A percentile compares a stretch with the other conserved stretches of the same genome.
These are phyloP conservation scores for Tetheella fluctuosa DNA, from an alignment of 2,888 invertebrate genomes.

Conservation along the genomic window DNA sequence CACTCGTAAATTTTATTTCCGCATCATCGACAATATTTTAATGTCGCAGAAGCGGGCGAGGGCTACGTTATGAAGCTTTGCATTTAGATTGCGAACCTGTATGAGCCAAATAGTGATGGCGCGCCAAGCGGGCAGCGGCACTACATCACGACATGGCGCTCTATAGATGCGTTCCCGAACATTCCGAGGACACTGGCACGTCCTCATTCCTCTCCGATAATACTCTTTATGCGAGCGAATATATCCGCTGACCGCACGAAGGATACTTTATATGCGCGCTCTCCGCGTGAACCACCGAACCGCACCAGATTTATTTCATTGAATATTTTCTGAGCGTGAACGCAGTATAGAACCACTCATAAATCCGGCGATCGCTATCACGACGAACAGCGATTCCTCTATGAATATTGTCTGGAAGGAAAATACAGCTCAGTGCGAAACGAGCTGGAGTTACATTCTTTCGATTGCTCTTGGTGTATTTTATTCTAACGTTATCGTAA, in stretches of 20 bases:
- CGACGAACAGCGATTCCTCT: slow-evolving; percentile 42
- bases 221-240: slow-evolving; percentile 55
- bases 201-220: slow-evolving; percentile 54
- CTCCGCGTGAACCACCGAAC: slow-evolving; percentile 54
- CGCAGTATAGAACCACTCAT: slow-evolving; percentile 50
- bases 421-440: slow-evolving; percentile 43
- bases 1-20: slow-evolving; percentile 73
- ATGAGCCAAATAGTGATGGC: slow-evolving; percentile 43
- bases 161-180: slow-evolving; percentile 48
- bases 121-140: slow-evolving; percentile 63
- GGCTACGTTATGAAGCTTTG: slow-evolving; percentile 42
- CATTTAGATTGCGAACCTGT: slow-evolving; percentile 59
- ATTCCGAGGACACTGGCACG: slow-evolving; percentile 54
- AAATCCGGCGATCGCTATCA: slow-evolving; percentile 61
- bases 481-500: slow-evolving; percentile 73
- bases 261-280: slow-evolving; percentile 56
- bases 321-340: slow-evolving; percentile 51
- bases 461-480: slow-evolving; percentile 63
- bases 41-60: slow-evolving; percentile 32
- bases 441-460: slow-evolving; percentile 53
- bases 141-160: slow-evolving; percentile 42
- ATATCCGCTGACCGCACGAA: slow-evolving; percentile 58
- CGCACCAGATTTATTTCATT: slow-evolving; percentile 67
- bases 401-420: slow-evolving; percentile 57
- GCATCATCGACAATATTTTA: slow-evolving; percentile 62